Evolutionary conservation across 2,797 vertebrate genomes (phyloP), one percentile per base, ranked within the genome.

Genomic region (Pangasius sanitwongsei): DNA sequence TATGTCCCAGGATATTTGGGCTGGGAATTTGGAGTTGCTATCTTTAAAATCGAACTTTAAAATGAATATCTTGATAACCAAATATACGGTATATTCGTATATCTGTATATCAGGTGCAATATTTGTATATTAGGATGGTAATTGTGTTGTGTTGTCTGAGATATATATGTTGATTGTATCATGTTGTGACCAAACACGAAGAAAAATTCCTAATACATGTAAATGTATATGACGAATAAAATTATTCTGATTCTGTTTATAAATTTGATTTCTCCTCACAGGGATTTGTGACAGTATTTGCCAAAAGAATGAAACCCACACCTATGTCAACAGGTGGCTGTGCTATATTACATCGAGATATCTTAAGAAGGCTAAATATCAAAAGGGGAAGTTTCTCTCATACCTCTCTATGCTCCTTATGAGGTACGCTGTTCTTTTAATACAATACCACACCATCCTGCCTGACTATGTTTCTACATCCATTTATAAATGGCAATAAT

Each of bases 351-450:
- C 85, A 78, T 89, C 7, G 37, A 87, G 86, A 87, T 80, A 87
- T 90, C 65, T 74, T 81, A 80, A 48, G 82, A 83, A 87, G 59
- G 83, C 87, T 85, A 87, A 86, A 85, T 44, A 87, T 59, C n/a
- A 88, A 90, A 90, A 88, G 75, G 37, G 89, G 89, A 88, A 90
- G 89, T 90, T 90, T 86, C 83, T 72, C 20, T 65, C 12, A 31
- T 86, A 86, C 63, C 63, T 74, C 67, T 87, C 37, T 72, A 81
- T 80, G 81, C 34, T 74, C 75, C 48, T 84, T 72, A 84, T 63
- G 82, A 85, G 37, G 53, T 63, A 85, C 85, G 53, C 41, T 81
- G 9, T 82, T 85, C 16, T 85, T 63, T 89, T 23, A 87, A 53
- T 72, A 87, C 34, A 85, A 78, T 86, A 53, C 55, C 63, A 81